Base-by-base conservation (phyloP, 1,140 invertebrate species). In the Diachasma alloeum region DNA sequence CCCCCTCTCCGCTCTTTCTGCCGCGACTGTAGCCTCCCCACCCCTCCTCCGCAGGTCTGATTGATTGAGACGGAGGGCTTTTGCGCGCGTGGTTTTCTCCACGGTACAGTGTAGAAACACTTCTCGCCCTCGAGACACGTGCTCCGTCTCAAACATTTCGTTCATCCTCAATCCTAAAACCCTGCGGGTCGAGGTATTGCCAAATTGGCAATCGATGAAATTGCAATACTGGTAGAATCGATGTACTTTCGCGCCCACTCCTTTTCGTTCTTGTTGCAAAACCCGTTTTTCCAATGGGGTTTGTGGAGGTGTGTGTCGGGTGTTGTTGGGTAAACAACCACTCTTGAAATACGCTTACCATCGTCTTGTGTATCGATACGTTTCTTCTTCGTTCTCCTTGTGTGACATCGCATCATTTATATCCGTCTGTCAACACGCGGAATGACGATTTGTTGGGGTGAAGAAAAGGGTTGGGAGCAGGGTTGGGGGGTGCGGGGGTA, bases 1-100 rank as follows among this genome's bases (percentile, higher is more conserved):
- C 53, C 53, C n/a, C 8, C 53, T 1, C 4, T 56, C 24, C n/a
- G 36, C 53, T 63, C 59, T 63, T 31, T 63, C 24, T 11, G 24
- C 59, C 59, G 26, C 22, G 11, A 26, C 4, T 63, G 53, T 66
- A 66, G 2, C 15, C 31, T 4, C 9, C 13, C 59, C 8, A 4
- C 59, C 31, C 26, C 66, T 17, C 10, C 66, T 68, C 31, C 31
- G 2, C 31, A 31, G 15, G 74, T 75, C 74, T 75, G 74, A 75
- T 75, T 75, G 74, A 75, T 75, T 75, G 74, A 75, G 74, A 75
- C 44, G 74, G 66, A 75, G 74, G 66, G 66, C 44, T 75, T 75
- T 68, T 68, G 66, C 66, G n/a, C 59, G 31, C 19, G 42, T 26
- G 70, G 70, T 46, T 72, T 56, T 13, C 11, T 53, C 53, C 26